Conservation (phyloP, 2,888 invertebrate species). For the Cryptops parisi region DNA sequence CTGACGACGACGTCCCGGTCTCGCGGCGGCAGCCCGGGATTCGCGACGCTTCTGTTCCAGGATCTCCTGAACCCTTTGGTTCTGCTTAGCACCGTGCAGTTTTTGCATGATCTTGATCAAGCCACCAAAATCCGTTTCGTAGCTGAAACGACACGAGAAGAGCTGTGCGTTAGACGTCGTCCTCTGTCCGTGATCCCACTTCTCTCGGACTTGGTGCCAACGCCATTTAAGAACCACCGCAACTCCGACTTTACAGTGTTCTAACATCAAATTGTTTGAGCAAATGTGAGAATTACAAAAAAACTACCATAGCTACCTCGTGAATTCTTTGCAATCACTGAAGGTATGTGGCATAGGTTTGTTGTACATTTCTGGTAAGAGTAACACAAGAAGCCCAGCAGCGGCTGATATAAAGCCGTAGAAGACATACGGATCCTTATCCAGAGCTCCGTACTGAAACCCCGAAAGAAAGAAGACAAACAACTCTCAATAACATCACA, state of each 20-base stretch:
- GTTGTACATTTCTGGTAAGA: conserved; percentile 10
- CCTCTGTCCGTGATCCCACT: no score
- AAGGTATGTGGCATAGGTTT: conserved; percentile 11
- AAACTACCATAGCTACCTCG: no score
- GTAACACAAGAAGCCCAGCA: conserved; percentile 5
- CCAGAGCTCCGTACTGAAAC: neutral
- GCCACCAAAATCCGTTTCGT: conserved; percentile 7
- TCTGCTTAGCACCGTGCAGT: conserved; percentile 8
- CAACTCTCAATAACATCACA: neutral
- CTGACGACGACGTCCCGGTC: neutral
- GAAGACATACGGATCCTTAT: conserved; percentile 8
- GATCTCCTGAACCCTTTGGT: conserved; percentile 5
- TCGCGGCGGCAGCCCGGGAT: conserved; percentile 6
- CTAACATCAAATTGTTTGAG: no score
- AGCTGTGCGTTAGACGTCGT: no score
- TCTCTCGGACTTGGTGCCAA: no score
- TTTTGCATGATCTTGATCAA: conserved; percentile 12
- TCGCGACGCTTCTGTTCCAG: conserved; percentile 2
- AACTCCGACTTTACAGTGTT: no score
- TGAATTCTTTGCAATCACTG: conserved; percentile 12
- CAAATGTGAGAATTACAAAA: no score
- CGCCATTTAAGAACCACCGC: no score
- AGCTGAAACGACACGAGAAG: neutral
- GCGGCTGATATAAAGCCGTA: conserved; percentile 10
- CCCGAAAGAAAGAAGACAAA: neutral